phyloP scores from a whole-genome alignment of 2,888 invertebrate genomes.

The Drosophila bunnanda region DNA sequence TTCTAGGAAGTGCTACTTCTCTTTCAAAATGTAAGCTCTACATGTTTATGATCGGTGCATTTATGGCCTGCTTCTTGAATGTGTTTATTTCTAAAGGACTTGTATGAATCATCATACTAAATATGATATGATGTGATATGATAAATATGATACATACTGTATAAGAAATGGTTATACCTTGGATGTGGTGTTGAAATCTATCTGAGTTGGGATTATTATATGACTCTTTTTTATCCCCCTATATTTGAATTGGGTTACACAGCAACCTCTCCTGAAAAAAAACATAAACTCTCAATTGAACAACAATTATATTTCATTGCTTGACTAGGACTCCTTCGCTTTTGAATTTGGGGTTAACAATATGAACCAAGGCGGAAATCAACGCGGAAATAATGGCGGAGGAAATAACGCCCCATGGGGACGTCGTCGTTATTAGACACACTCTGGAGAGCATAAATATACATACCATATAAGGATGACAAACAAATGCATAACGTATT shows the following conservation, averaged over 20 bases:
- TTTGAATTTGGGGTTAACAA: slow-evolving; percentile 84
- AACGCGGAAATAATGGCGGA: slow-evolving; percentile 82
- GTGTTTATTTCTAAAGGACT: not conserved
- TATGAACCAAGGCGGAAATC: slow-evolving; percentile 83
- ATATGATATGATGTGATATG: no score
- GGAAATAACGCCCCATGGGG: slow-evolving; percentile 84
- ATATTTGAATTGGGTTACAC: slow-evolving; percentile 16
- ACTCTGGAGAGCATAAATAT: slow-evolving; percentile 18
- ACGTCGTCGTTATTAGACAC: slow-evolving; percentile 84
- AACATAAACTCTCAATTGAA: slow-evolving; percentile 63
- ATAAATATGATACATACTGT: no score
- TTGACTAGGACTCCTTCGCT: slow-evolving; percentile 82
- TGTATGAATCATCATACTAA: not conserved
- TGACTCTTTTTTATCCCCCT: not conserved
- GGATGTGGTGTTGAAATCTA: slow-evolving; percentile 5
- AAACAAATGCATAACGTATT: slow-evolving; percentile 13
- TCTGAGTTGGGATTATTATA: slow-evolving; percentile 9
- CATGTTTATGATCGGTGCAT: not conserved
- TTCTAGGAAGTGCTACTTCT: not conserved
- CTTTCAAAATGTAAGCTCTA: not conserved
- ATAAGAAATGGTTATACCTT: not conserved
- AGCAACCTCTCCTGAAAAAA: not conserved
- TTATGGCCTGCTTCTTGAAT: not conserved
- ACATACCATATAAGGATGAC: slow-evolving; percentile 25
- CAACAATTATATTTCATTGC: slow-evolving; percentile 73